Conservation (phyloP, 1,140 invertebrate species). For the Chironomus striatipennis region DNA sequence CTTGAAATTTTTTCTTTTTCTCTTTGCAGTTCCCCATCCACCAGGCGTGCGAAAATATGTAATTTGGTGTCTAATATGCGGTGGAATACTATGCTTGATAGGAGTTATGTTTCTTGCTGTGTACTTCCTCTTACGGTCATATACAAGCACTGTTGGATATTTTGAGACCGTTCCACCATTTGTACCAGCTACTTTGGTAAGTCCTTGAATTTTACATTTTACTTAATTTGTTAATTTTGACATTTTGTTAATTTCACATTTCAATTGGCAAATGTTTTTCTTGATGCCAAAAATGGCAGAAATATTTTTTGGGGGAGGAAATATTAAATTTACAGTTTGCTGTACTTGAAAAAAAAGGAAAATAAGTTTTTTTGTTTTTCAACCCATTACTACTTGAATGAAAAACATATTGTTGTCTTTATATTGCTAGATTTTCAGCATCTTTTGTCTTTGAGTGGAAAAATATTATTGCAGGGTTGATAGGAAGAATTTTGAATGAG, state of each 20-base stretch:
- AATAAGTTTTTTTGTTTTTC: slow-evolving; percentile 4
- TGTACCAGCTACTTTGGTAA: slow-evolving; percentile 69
- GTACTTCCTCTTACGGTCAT: slow-evolving; percentile 64
- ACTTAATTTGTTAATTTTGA: not conserved
- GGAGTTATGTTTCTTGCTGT: slow-evolving; percentile 66
- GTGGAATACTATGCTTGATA: slow-evolving; percentile 58
- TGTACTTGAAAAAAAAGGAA: not conserved
- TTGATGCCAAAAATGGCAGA: no score
- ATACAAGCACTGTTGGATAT: slow-evolving; percentile 69
- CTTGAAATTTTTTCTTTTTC: slow-evolving; percentile 24
- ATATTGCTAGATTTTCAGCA: no score
- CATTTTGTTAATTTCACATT: not conserved
- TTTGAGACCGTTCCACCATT: slow-evolving; percentile 80
- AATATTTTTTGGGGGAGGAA: no score
- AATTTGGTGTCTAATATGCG: slow-evolving; percentile 64
- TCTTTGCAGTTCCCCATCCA: slow-evolving; percentile 35
- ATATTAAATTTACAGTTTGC: no score
- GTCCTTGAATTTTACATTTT: slow-evolving; percentile 27
- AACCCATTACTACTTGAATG: slow-evolving; percentile 12
- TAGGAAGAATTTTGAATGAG: no score
- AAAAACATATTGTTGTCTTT: not conserved
- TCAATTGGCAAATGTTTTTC: not conserved
- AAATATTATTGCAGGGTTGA: no score
- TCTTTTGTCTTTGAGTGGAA: no score
- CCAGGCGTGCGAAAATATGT: slow-evolving; percentile 58